phyloP scores from a whole-genome alignment of 2,113 vertebrate species.

The Odocoileus virginianus region DNA sequence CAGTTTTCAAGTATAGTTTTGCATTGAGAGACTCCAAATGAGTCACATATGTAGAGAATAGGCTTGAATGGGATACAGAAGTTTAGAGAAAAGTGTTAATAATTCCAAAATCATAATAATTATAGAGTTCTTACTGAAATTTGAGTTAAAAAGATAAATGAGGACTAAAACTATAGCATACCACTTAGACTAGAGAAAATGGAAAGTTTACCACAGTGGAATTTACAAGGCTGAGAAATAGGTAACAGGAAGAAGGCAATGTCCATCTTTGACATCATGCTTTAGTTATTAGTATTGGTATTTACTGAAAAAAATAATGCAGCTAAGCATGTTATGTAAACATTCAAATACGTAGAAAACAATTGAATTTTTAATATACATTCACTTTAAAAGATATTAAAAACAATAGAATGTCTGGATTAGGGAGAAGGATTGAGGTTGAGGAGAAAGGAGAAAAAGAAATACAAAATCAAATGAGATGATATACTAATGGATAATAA shows the following conservation, averaged over 20 bases:
- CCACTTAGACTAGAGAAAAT: background rate
- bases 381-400: background rate
- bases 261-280: background rate
- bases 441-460: background rate
- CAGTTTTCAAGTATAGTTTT: background rate
- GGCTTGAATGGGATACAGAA: background rate
- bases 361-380: background rate
- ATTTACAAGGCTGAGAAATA: background rate
- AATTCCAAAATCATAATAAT: background rate
- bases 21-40: background rate
- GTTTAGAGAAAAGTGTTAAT: background rate
- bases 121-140: background rate
- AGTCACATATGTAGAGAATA: background rate
- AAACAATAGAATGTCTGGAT: background rate
- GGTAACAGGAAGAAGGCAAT: background rate
- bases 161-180: background rate
- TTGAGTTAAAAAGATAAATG: background rate
- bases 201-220: background rate
- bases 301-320: background rate
- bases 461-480: background rate
- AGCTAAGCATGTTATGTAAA: background rate
- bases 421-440: background rate
- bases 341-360: background rate
- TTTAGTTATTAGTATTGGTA: background rate
- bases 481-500: background rate